Conservation (phyloP, 2,888 invertebrate species). For the Ceraclea dissimilis region DNA sequence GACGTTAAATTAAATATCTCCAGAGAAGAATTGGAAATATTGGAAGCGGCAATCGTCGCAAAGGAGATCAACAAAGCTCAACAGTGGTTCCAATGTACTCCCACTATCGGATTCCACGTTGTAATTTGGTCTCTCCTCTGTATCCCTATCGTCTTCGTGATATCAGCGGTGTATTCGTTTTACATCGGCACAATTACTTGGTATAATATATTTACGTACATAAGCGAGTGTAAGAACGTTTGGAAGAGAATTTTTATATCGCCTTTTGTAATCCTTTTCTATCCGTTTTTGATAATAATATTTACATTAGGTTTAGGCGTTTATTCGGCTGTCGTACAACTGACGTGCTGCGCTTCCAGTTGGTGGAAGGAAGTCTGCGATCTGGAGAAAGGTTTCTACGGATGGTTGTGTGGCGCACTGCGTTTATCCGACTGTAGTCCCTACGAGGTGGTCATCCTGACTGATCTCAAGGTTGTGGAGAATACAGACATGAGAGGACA, state of each 20-base stretch:
- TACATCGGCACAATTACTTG: conserved; percentile 69
- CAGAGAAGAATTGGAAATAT: conserved; percentile 60
- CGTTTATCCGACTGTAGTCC: conserved; percentile 66
- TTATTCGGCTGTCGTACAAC: conserved; percentile 59
- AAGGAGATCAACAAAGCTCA: conserved; percentile 51
- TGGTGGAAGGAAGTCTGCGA: conserved; percentile 67
- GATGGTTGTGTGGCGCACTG: conserved; percentile 63
- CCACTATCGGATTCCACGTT: conserved; percentile 57
- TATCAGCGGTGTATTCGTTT: conserved; percentile 61
- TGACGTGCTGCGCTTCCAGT: conserved; percentile 58
- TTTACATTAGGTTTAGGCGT: conserved; percentile 59
- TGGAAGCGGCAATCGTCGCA: conserved; percentile 56
- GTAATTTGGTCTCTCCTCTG: conserved; percentile 56
- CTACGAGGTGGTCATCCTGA: conserved; percentile 61
- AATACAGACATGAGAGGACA: conserved; percentile 30
- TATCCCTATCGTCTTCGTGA: conserved; percentile 56
- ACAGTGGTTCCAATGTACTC: conserved; percentile 47
- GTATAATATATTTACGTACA: conserved; percentile 66
- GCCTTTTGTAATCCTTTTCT: conserved; percentile 59
- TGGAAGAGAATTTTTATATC: conserved; percentile 56
- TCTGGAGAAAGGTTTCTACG: conserved; percentile 72
- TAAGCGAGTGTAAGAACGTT: conserved; percentile 58
- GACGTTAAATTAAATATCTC: conserved; percentile 67
- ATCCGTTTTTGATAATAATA: conserved; percentile 60
- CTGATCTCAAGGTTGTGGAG: conserved; percentile 43